phyloP scores from a whole-genome alignment of 2,888 invertebrate species.

The Calameuta filiformis region DNA sequence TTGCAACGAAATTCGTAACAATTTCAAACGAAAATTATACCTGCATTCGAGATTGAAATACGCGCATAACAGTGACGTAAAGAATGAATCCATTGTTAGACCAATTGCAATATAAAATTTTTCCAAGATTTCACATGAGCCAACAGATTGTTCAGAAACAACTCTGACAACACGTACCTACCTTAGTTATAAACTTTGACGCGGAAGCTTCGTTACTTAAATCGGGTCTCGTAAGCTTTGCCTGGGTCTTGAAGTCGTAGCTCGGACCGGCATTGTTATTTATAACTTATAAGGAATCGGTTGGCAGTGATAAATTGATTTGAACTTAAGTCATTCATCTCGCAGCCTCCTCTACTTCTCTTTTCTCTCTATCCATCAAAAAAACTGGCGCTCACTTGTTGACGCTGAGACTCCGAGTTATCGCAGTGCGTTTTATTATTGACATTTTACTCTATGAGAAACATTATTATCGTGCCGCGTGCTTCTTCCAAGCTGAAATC shows the following conservation, averaged over 20 bases:
- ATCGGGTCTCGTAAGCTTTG: neutral
- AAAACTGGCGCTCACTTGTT: neutral
- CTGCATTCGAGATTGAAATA: no score
- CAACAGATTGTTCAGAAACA: neutral
- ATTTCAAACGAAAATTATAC: no score
- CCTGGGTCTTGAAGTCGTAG: neutral
- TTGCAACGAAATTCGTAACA: no score
- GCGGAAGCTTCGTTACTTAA: neutral
- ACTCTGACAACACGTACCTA: neutral
- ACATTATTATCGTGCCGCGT: neutral
- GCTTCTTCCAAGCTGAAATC: neutral
- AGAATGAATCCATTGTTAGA: no score
- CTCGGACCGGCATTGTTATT: neutral
- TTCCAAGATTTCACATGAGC: neutral
- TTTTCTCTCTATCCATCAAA: neutral
- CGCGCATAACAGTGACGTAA: no score
- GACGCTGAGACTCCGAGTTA: slow-evolving; percentile 13
- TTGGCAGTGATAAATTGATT: slow-evolving; percentile 16
- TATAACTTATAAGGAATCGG: neutral
- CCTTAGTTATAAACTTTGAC: neutral
- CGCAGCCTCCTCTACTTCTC: slow-evolving; percentile 13
- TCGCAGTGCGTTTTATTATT: slow-evolving; percentile 20
- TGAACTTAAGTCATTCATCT: slow-evolving; percentile 32
- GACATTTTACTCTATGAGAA: slow-evolving; percentile 7
- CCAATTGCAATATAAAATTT: neutral